These are phyloP conservation scores for Campylorhamphus procurvoides DNA, from an alignment of 2,113 vertebrate genomes.

Conservation along the genomic window DNA sequence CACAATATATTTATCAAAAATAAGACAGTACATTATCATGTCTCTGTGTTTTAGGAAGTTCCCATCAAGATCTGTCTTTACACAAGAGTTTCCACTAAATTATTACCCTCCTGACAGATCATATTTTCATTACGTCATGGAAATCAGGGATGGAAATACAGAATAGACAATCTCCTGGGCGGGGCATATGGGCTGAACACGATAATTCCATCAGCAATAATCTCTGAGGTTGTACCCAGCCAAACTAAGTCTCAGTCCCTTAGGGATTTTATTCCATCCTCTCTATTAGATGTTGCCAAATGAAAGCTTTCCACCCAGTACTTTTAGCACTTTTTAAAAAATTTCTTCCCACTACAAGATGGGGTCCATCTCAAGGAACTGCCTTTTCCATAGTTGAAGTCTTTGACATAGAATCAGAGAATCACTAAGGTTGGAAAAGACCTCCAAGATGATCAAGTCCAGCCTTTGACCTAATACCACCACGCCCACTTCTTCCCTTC, in stretches of 20 bases:
- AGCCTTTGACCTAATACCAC: background rate
- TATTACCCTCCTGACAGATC: background rate
- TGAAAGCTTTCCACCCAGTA: background rate
- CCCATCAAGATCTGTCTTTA: background rate
- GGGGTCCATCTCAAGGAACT: background rate
- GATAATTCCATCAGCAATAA: background rate
- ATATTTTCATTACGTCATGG: background rate
- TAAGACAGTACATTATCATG: background rate
- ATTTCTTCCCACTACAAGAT: background rate
- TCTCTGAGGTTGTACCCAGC: background rate
- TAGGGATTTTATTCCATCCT: background rate
- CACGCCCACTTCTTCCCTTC: background rate
- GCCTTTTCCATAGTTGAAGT: background rate
- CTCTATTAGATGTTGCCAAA: background rate
- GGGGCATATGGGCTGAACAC: background rate
- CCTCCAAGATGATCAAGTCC: background rate
- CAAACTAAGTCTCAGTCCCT: background rate
- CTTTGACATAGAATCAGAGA: background rate
- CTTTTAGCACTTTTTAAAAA: background rate
- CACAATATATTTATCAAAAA: background rate
- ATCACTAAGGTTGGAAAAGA: background rate
- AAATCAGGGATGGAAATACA: background rate
- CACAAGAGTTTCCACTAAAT: background rate
- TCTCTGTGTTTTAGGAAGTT: background rate
- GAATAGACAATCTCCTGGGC: background rate